Percentiles rank a stretch among this genome's conserved stretches.
phyloP scores from a whole-genome alignment of 64 coral and sea anemone species.

The Anthopleura sola region DNA sequence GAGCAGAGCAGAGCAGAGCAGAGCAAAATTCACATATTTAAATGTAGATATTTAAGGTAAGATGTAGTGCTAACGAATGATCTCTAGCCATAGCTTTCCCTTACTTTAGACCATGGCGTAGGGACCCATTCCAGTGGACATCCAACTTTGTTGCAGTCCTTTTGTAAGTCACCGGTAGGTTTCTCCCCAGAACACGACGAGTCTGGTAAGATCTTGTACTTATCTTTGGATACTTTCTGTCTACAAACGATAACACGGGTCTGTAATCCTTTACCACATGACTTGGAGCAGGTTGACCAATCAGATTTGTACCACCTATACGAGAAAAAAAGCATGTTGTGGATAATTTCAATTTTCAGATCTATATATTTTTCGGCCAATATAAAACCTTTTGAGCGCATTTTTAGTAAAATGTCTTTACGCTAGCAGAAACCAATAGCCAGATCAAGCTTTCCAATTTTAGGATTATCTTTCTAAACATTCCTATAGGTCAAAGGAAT shows the following conservation, averaged over 20 bases:
- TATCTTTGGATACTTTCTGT: background rate
- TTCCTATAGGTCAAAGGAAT: too few species aligned
- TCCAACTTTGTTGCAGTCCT: conserved; percentile 27
- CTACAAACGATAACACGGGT: conserved; percentile 21
- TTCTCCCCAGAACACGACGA: conserved; percentile 17
- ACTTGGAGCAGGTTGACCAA: conserved; percentile 39
- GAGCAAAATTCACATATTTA: background rate
- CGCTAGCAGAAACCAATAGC: too few species aligned
- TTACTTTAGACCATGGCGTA: conserved; percentile 33
- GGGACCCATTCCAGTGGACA: conserved; percentile 35
- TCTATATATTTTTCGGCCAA: too few species aligned
- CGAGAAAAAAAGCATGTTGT: background rate
- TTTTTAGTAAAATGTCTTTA: too few species aligned
- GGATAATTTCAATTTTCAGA: too few species aligned
- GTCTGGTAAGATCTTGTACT: conserved; percentile 14
- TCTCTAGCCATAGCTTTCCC: too few species aligned
- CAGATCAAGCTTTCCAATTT: too few species aligned
- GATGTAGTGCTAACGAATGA: too few species aligned
- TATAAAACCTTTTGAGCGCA: too few species aligned
- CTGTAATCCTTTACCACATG: conserved; percentile 37
- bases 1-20: background rate
- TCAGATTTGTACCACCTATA: conserved; percentile 39
- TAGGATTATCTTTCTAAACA: too few species aligned
- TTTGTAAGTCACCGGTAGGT: background rate
- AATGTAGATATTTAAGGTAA: too few species aligned